Conservation (phyloP, 1,140 invertebrate genomes). For the Helicorthomorpha holstii region DNA sequence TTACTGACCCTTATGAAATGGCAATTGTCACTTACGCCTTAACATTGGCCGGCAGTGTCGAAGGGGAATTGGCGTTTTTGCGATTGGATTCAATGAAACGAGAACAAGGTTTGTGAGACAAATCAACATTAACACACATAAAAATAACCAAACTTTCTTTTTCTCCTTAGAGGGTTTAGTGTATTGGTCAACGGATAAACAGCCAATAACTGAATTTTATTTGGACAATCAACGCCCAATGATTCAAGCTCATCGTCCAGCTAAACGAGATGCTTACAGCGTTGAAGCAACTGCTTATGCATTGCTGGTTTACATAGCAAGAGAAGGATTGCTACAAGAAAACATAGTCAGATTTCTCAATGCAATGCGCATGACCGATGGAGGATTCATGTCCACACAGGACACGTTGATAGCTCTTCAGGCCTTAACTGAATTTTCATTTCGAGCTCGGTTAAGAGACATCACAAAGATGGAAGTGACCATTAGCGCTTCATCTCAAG, state of each 20-base stretch:
- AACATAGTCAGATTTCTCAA: constrained; percentile 39
- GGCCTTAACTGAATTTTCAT: constrained; percentile 38
- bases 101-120: constrained; percentile 39
- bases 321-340: constrained; percentile 32
- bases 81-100: constrained; percentile 43
- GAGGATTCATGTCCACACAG: constrained; percentile 39
- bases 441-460: constrained; percentile 35
- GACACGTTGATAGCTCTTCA: constrained; percentile 40
- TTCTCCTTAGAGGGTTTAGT: constrained; percentile 27
- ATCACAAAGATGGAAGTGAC: constrained; percentile 34
- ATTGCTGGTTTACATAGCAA: constrained; percentile 31
- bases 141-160: background rate
- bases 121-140: no score
- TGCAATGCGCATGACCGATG: constrained; percentile 35
- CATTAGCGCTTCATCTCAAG: constrained; percentile 26
- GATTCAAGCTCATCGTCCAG: constrained; percentile 37
- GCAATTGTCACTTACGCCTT: constrained; percentile 34
- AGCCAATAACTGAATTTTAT: constrained; percentile 33
- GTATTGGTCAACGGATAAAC: constrained; percentile 28
- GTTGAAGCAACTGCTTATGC: constrained; percentile 41
- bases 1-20: constrained; percentile 31
- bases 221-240: constrained; percentile 33
- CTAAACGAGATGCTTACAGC: constrained; percentile 27
- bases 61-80: constrained; percentile 26
- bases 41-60: constrained; percentile 23